These are phyloP conservation scores for Tetropium fuscum DNA, from an alignment of 2,888 invertebrate species.

Conservation along the genomic window DNA sequence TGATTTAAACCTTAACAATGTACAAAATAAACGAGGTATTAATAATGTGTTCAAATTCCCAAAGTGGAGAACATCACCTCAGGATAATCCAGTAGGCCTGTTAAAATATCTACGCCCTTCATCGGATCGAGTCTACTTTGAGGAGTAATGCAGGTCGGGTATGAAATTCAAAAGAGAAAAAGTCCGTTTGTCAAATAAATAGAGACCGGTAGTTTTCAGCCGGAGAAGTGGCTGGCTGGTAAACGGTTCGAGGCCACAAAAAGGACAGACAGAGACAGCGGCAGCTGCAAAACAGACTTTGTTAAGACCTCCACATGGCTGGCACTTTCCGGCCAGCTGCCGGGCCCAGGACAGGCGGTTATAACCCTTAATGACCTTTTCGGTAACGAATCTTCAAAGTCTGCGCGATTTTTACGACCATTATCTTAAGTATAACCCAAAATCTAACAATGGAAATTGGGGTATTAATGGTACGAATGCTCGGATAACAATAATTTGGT, in stretches of 20 bases:
- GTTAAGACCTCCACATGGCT: constrained; percentile 51
- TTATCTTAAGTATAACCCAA: constrained; percentile 28
- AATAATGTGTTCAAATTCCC: no score
- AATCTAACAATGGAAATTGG: constrained; percentile 29
- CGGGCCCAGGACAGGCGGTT: constrained; percentile 16
- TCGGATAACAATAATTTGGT: constrained; percentile 2
- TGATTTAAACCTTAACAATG: no score
- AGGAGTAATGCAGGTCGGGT: no score
- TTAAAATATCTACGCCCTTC: no score
- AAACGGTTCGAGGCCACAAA: constrained; percentile 8
- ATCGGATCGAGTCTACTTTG: no score
- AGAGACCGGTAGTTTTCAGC: constrained; percentile 13
- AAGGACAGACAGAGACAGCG: constrained; percentile 28
- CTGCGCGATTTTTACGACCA: constrained; percentile 40
- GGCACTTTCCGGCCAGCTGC: constrained; percentile 53
- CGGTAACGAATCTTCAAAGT: constrained; percentile 19
- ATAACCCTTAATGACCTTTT: constrained; percentile 10
- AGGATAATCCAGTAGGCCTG: no score
- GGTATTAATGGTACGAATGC: constrained; percentile 16
- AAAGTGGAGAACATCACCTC: no score
- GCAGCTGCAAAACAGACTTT: constrained; percentile 56
- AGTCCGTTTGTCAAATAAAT: constrained; percentile 2
- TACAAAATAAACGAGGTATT: no score
- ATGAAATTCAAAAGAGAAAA: background rate
- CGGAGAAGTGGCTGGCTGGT: constrained; percentile 1